Evolutionary conservation across 2,797 vertebrate species (phyloP), one percentile per base, ranked within the genome.

Genomic region (Brachymystax lenok): DNA sequence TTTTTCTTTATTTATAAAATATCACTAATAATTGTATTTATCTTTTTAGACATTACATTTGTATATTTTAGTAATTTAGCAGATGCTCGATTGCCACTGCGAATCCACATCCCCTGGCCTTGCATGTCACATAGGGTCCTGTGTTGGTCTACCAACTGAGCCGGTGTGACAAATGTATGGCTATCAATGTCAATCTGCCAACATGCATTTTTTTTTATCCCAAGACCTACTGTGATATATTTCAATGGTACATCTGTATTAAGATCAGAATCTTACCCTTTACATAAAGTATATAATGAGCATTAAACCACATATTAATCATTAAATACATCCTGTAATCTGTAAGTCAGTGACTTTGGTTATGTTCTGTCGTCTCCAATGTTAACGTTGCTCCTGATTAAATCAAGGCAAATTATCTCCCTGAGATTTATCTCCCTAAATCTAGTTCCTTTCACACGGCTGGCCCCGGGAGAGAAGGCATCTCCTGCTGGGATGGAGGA

Each of bases 391-490:
- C 70, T n/a, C 75, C 80, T 92, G 90, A 92, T 93, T 91, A 89
- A 92, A 93, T 93, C 89, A 91, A 80, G 73, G 88, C 82, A 84
- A 86, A 90, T 91, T 92, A 93, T 91, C 89, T 90, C 85, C 68
- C 77, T 82, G 89, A 87, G 90, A 93, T 92, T 91, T 90, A 84
- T 88, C 86, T 83, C 73, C 83, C 33, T 51, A 90, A 90, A 94
- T 93, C 93, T 89, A 93, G 89, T 93, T 92, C 84, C 91, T 88
- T 88, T 92, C 92, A 89, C 86, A 85, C 77, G 87, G 74, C 75
- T 82, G 85, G 90, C 88, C 86, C 90, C 83, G 83, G 87, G 89
- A 93, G 91, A 93, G 84, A 61, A 82, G 84, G 81, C 83, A 80
- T 69, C 78, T 84, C 92, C 91, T 93, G 92, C 91, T 92, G 90